Evolutionary conservation across 2,888 invertebrate species (phyloP), one percentile per base, ranked within the genome.

Genomic region (Drosophila nr. medialis): DNA sequence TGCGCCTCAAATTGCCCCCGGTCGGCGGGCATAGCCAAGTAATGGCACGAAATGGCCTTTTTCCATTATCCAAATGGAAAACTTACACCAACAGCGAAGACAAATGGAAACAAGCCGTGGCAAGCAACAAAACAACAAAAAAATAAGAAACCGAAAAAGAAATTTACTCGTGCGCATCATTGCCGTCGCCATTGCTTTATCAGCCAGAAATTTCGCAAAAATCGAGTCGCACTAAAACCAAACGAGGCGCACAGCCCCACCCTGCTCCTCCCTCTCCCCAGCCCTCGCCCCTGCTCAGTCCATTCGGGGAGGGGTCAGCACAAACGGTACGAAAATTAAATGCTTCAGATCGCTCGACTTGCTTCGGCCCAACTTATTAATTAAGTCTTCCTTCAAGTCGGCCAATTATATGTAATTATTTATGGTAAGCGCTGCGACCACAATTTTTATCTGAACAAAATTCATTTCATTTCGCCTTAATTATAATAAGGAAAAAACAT

Each of bases 61-160:
- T 92, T 91, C 91, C 92, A 91, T 91, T 91, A 91, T 87, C 88
- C 87, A 91, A 91, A 92, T 91, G 91, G 91, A 90, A 92, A 92
- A 90, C 86, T 88, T 88, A 86, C 86, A 90, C 86, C 80, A 85
- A 88, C 90, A 83, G 72, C 77, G 60, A 72, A 73, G 73, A 72
- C 75, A 75, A 77, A 89, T 77, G 80, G 75, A 65, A 83, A 81
- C 64, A 77, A 76, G 87, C 59, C 76, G 72, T 65, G 67, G 70
- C 72, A 80, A 70, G 49, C 49, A 5, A 4, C 18, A n/a, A 13
- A 15, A 51, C 6, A 51, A 18, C 18, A 27, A 36, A 32, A 32
- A 54, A 36, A 54, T 27, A 45, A 45, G 36, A 54, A 54, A 54
- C 54, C 27, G n/a, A 36, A 79, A 77, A 77, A 74, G 69, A 88